These are phyloP conservation scores for Rafetus swinhoei DNA, from an alignment of 2,113 vertebrate genomes.

Conservation along the genomic window DNA sequence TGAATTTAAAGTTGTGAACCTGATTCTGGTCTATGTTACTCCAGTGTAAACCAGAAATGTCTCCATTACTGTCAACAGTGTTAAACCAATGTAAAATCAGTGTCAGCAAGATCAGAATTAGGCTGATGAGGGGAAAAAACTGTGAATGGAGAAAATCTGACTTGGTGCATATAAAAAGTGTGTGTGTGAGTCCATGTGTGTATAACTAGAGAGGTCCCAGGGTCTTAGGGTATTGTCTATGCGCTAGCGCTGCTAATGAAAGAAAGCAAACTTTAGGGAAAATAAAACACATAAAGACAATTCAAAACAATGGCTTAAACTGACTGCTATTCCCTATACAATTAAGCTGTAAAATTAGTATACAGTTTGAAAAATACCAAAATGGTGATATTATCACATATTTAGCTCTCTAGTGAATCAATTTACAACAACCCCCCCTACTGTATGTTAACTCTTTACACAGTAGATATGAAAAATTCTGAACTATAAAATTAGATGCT, in stretches of 20 bases:
- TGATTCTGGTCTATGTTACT: not conserved
- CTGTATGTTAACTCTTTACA: constrained; percentile 67
- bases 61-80: not conserved
- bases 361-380: constrained; percentile 63
- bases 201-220: not conserved
- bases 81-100: not conserved
- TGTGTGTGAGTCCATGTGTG: not conserved
- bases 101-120: not conserved
- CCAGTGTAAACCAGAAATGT: not conserved
- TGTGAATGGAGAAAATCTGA: constrained; percentile 26
- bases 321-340: constrained; percentile 49
- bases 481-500: constrained; percentile 82
- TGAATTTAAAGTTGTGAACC: not conserved
- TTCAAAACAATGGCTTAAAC: constrained; percentile 65
- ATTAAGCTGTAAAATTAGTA: constrained; percentile 69
- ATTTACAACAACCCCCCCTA: constrained; percentile 39
- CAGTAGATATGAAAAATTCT: constrained; percentile 66
- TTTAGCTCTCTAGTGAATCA: constrained; percentile 63
- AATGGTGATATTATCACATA: constrained; percentile 64
- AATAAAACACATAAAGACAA: constrained; percentile 53
- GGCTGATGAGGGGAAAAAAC: not conserved
- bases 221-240: not conserved
- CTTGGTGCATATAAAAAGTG: constrained; percentile 30
- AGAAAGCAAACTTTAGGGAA: constrained; percentile 46
- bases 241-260: not conserved